Percentiles rank a stretch among this genome's conserved stretches.
These are phyloP conservation scores for Aethes cnicana DNA, from an alignment of 2,888 invertebrate species.

Conservation along the genomic window DNA sequence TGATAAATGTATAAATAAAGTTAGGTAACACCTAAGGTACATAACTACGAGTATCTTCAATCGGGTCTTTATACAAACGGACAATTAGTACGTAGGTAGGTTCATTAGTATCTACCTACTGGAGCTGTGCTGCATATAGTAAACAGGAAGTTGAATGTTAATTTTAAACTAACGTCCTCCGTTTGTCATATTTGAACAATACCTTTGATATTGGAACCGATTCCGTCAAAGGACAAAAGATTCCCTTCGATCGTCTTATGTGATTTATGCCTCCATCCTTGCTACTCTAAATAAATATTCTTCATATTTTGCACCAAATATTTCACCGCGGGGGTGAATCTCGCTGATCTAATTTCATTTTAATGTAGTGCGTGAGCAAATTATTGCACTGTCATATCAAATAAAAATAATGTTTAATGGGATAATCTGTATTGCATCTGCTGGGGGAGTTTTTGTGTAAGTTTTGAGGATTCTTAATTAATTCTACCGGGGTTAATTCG, in stretches of 20 bases:
- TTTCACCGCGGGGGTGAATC: conserved; percentile 52
- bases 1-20: too few species aligned
- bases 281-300: conserved; percentile 61
- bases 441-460: conserved; percentile 62
- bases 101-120: too few species aligned
- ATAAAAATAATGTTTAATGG: conserved; percentile 68
- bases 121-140: too few species aligned
- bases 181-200: conserved; percentile 23
- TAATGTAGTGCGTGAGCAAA: conserved; percentile 77
- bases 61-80: too few species aligned
- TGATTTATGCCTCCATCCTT: conserved; percentile 65
- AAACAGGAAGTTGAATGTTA: too few species aligned
- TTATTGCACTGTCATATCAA: conserved; percentile 76
- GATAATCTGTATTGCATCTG: conserved; percentile 73
- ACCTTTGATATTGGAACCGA: conserved; percentile 21
- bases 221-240: conserved; percentile 42
- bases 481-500: conserved; percentile 63
- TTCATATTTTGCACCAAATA: conserved; percentile 50
- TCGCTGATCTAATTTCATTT: conserved; percentile 71
- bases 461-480: conserved; percentile 69
- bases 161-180: too few species aligned
- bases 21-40: too few species aligned
- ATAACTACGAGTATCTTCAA: too few species aligned
- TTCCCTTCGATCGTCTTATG: conserved; percentile 65
- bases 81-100: too few species aligned